Percentiles rank a stretch among this genome's conserved stretches.
phyloP scores from a whole-genome alignment of 2,797 vertebrate species.

The Mergus octosetaceus region DNA sequence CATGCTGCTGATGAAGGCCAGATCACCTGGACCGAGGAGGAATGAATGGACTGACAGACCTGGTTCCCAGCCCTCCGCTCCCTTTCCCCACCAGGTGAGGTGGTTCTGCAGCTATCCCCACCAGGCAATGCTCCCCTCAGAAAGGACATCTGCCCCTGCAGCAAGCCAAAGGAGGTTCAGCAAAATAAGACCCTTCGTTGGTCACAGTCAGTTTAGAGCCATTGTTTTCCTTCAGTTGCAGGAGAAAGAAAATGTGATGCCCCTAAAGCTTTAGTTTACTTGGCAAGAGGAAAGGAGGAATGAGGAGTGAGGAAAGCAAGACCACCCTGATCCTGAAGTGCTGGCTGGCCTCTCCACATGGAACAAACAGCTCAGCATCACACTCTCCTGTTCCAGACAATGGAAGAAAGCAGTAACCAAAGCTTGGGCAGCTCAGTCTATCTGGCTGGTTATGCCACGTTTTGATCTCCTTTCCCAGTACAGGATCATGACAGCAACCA shows the following conservation, averaged over 20 bases:
- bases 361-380: background rate
- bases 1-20: background rate
- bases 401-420: background rate
- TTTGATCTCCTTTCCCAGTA: background rate
- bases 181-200: background rate
- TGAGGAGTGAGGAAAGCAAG: background rate
- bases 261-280: background rate
- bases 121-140: background rate
- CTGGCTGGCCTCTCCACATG: background rate
- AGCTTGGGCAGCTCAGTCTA: background rate
- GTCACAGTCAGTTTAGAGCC: background rate
- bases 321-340: background rate
- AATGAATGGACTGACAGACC: background rate
- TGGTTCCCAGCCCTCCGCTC: background rate
- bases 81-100: background rate
- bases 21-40: background rate
- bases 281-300: background rate
- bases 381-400: background rate
- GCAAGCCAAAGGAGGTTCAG: background rate
- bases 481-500: background rate
- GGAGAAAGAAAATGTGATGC: background rate
- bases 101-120: background rate
- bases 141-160: background rate
- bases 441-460: background rate
- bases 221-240: background rate